phyloP scores from a whole-genome alignment of 2,888 invertebrate species.

The Catocala sponsa region DNA sequence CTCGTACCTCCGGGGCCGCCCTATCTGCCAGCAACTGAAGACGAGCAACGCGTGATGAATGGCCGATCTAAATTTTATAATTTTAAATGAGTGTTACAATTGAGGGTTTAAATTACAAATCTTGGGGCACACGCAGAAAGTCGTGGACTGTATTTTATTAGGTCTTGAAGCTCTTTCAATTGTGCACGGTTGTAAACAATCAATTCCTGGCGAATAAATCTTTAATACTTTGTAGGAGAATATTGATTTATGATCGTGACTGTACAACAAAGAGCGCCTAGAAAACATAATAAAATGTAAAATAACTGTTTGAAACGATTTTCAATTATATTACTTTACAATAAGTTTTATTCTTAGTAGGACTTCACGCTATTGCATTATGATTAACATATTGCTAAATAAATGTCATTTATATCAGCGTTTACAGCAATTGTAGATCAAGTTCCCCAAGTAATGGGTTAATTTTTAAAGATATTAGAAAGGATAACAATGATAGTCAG shows the following conservation, averaged over 20 bases:
- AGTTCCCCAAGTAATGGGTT: too few species aligned
- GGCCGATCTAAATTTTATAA: slow-evolving; percentile 68
- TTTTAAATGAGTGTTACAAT: slow-evolving; percentile 73
- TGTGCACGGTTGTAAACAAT: slow-evolving; percentile 61
- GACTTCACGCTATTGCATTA: too few species aligned
- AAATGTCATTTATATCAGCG: too few species aligned
- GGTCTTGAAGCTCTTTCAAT: slow-evolving; percentile 35
- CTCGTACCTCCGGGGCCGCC: slow-evolving; percentile 45
- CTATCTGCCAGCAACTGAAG: slow-evolving; percentile 43
- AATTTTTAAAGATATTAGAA: too few species aligned
- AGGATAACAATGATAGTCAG: too few species aligned
- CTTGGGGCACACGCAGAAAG: slow-evolving; percentile 52
- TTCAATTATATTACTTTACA: too few species aligned
- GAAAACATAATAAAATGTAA: slow-evolving; percentile 31
- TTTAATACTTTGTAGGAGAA: slow-evolving; percentile 59
- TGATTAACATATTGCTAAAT: too few species aligned
- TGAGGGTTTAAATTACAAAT: slow-evolving; percentile 74
- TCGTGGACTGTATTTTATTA: slow-evolving; percentile 68
- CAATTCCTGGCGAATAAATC: slow-evolving; percentile 64
- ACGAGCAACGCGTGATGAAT: slow-evolving; percentile 64
- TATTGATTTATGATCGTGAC: slow-evolving; percentile 53
- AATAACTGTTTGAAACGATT: background rate
- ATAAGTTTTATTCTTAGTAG: too few species aligned
- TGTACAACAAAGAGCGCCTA: slow-evolving; percentile 34
- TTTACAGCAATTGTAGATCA: too few species aligned